Evolutionary conservation across 2,113 vertebrate genomes (phyloP).

Genomic region (Beaufortia kweichowensis): DNA sequence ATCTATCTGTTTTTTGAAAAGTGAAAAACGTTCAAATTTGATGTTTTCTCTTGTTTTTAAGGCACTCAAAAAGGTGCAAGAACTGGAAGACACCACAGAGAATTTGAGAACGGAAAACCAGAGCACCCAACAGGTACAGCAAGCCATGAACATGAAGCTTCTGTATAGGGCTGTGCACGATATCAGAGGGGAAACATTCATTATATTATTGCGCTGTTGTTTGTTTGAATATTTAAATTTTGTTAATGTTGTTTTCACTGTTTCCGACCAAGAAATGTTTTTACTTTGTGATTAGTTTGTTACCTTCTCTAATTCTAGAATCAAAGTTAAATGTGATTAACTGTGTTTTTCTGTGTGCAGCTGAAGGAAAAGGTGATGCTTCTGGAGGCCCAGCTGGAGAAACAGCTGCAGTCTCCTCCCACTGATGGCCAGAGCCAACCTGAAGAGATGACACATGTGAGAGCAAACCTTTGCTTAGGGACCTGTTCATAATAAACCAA

Average conservation of each 20-base stretch:
- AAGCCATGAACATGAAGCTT: too few species aligned
- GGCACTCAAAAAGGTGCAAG: constrained; percentile 79
- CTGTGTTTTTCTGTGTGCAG: constrained; percentile 61
- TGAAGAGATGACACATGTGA: constrained; percentile 81
- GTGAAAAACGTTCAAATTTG: not conserved
- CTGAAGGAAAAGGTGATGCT: constrained; percentile 83
- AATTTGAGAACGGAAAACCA: constrained; percentile 79
- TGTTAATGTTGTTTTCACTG: too few species aligned
- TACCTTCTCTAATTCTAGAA: too few species aligned
- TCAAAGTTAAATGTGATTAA: not conserved
- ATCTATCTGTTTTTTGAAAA: too few species aligned
- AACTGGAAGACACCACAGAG: constrained; percentile 76
- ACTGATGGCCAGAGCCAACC: constrained; percentile 76
- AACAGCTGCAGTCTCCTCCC: constrained; percentile 77
- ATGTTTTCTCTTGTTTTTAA: constrained; percentile 52
- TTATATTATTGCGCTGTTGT: too few species aligned
- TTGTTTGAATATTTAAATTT: too few species aligned
- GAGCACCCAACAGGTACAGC: constrained; percentile 76
- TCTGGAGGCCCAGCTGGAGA: constrained; percentile 87
- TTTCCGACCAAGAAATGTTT: too few species aligned
- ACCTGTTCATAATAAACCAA: not conserved
- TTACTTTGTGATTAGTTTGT: too few species aligned
- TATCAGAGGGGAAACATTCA: too few species aligned
- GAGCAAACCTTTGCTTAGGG: constrained; percentile 10
- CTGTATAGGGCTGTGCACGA: too few species aligned